Conservation (phyloP, 2,113 vertebrate genomes). For the Bubo scandiacus region DNA sequence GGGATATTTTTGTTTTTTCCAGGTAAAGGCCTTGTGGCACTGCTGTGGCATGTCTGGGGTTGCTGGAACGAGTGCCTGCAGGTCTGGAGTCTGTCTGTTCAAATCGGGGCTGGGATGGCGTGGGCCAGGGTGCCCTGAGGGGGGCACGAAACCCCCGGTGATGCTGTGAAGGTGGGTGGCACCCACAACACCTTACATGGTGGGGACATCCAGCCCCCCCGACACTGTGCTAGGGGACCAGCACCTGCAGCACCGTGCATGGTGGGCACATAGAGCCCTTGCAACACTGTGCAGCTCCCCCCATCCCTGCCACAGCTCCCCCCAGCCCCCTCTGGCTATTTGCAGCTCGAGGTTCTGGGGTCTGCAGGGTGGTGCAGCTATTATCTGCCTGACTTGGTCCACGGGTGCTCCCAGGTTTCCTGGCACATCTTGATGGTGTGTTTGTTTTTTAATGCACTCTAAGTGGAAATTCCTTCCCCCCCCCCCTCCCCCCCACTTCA, state of each 20-base stretch:
- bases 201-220: background rate
- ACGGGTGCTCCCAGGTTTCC: background rate
- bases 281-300: accelerated
- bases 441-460: background rate
- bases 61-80: background rate
- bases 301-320: background rate
- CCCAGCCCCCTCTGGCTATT: accelerated
- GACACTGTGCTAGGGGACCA: accelerated
- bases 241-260: accelerated
- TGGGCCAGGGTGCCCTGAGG: background rate
- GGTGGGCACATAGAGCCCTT: background rate
- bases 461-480: background rate
- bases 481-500: background rate
- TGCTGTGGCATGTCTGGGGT: background rate
- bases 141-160: background rate
- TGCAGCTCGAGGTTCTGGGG: accelerated
- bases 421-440: background rate
- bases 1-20: background rate
- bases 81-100: background rate
- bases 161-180: background rate
- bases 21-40: background rate
- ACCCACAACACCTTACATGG: accelerated
- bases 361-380: background rate
- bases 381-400: background rate
- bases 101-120: accelerated